phyloP scores from a whole-genome alignment of 2,797 vertebrate genomes.

The Sphenopsis melanotis region DNA sequence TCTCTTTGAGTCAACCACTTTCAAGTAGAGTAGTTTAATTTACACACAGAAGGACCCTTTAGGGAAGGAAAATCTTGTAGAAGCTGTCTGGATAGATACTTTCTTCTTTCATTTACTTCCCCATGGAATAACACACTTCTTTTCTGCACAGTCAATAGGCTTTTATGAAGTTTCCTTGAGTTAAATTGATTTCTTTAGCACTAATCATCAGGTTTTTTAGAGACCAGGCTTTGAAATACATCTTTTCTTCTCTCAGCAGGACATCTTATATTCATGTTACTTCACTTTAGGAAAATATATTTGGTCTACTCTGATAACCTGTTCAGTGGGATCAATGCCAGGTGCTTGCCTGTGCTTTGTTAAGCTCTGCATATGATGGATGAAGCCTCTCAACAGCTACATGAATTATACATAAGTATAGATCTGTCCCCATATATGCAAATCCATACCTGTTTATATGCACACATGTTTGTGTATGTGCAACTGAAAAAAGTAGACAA shows the following conservation, averaged over 20 bases:
- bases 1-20: background rate
- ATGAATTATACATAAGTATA: background rate
- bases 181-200: slow-evolving; percentile 24
- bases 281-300: background rate
- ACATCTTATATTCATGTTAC: background rate
- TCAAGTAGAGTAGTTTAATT: slow-evolving; percentile 11
- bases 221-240: background rate
- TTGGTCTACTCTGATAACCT: background rate
- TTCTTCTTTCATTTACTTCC: background rate
- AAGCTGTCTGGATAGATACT: background rate
- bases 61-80: slow-evolving; percentile 9
- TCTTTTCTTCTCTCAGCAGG: background rate
- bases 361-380: background rate
- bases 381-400: background rate
- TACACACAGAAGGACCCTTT: background rate
- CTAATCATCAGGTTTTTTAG: slow-evolving; percentile 1
- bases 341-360: background rate
- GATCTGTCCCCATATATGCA: too few species aligned
- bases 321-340: background rate
- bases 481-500: background rate
- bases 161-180: background rate
- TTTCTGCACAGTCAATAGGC: background rate
- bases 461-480: background rate
- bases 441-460: background rate
- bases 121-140: background rate